Evolutionary conservation across 2,797 vertebrate species (phyloP), one percentile per base, ranked within the genome.

Genomic region (Xerus rutilus): DNA sequence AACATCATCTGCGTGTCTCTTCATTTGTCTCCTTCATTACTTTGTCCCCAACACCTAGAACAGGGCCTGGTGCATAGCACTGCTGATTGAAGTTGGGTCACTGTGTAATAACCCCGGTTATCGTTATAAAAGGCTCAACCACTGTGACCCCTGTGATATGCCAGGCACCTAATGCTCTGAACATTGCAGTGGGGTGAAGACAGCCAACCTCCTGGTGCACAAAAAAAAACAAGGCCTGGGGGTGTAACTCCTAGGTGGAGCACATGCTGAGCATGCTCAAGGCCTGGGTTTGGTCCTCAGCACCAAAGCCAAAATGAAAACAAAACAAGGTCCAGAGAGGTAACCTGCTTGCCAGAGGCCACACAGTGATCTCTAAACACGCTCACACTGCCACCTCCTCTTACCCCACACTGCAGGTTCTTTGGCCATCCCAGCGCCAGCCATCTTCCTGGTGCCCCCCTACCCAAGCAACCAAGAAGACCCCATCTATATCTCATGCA

Each of bases 401-500:
- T 39, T 15, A 18, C 52, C 52, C 86, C 28, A 23, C 67, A 10
- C 18, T 1, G 0, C 91, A 98, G 98, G 98, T n/a, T 97, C 93
- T 47, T 5, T 82, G 97, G 97, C 95, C 0, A 79, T 97, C 17
- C 98, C 97, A 0, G 47, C 96, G 0, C 98, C 98, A 0, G 93
- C 96, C 65, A 96, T 98, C 85, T 18, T 79, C 43, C 90, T 97
- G 96, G 86, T 87, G 52, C 77, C 91, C 7, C 96, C 95, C 0
- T 92, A 96, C 15, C 89, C 91, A 15, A 76, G 96, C 59, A 89
- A 45, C 23, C 92, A 4, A 8, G 90, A 81, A 17, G 97, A 98
- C 3, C 67, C 97, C 73, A 65, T 94, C 3, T 47, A 81, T 25
- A 94, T 98, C 35, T 2, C 10, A 0, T 98, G 98, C 49, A 3